Evolutionary conservation across 1,140 invertebrate species (phyloP).

Genomic region (Drosophila albomicans): DNA sequence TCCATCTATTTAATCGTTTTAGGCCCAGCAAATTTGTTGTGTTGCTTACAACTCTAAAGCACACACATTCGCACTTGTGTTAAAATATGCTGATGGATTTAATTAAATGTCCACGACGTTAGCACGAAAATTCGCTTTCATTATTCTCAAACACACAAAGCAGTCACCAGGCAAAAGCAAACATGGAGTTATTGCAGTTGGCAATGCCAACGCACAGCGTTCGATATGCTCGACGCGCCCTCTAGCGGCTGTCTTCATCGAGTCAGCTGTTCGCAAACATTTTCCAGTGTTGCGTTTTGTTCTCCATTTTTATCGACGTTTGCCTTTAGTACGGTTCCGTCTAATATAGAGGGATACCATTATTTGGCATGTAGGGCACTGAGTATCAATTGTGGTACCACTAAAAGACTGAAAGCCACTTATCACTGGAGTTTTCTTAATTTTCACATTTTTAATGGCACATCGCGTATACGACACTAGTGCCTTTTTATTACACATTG

Average conservation of each 20-base stretch:
- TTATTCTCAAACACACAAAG: slow-evolving; percentile 43
- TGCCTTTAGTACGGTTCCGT: slow-evolving; percentile 64
- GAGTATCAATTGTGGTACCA: slow-evolving; percentile 58
- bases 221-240: slow-evolving; percentile 32
- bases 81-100: slow-evolving; percentile 30
- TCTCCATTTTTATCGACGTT: slow-evolving; percentile 68
- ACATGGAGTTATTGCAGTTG: slow-evolving; percentile 72
- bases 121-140: slow-evolving; percentile 57
- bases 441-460: slow-evolving; percentile 41
- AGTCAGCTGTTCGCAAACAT: slow-evolving; percentile 68
- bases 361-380: slow-evolving; percentile 67
- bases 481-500: slow-evolving; percentile 21
- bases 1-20: slow-evolving; percentile 41
- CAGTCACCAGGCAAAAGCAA: slow-evolving; percentile 61
- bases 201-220: slow-evolving; percentile 52
- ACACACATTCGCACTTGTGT: slow-evolving; percentile 25
- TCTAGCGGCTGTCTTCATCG: slow-evolving; percentile 32
- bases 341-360: slow-evolving; percentile 76
- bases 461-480: slow-evolving; percentile 18
- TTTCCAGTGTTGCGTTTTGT: slow-evolving; percentile 64
- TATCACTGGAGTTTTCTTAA: slow-evolving; percentile 72
- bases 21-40: slow-evolving; percentile 33
- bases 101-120: slow-evolving; percentile 26
- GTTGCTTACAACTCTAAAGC: slow-evolving; percentile 1
- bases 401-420: slow-evolving; percentile 59